A percentile compares a stretch with the other conserved stretches of the same genome.
These are phyloP conservation scores for Hydropsyche betteni DNA, from an alignment of 2,888 invertebrate genomes.

Conservation along the genomic window DNA sequence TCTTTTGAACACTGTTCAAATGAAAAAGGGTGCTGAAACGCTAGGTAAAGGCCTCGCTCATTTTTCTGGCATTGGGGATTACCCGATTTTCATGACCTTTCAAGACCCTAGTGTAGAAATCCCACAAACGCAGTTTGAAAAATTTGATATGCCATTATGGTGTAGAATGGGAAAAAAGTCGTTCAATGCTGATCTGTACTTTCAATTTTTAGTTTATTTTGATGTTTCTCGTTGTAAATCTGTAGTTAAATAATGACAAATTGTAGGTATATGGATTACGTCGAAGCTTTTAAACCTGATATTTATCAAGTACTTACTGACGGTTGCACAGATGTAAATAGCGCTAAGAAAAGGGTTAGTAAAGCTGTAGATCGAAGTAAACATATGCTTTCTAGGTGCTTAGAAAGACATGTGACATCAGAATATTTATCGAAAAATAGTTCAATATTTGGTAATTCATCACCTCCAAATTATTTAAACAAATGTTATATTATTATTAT, in stretches of 20 bases:
- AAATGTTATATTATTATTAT: slow-evolving; percentile 41
- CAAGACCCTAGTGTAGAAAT: slow-evolving; percentile 76
- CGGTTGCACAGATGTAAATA: slow-evolving; percentile 73
- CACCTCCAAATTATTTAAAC: not conserved
- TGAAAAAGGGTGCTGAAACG: slow-evolving; percentile 71
- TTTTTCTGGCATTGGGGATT: slow-evolving; percentile 66
- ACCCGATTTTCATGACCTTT: slow-evolving; percentile 65
- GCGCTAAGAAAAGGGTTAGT: slow-evolving; percentile 73
- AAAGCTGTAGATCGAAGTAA: slow-evolving; percentile 79
- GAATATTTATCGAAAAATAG: slow-evolving; percentile 59
- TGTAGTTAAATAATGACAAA: slow-evolving; percentile 4
- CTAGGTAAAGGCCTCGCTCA: slow-evolving; percentile 73
- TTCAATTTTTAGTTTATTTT: slow-evolving; percentile 21
- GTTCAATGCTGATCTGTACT: slow-evolving; percentile 69
- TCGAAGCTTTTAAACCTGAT: slow-evolving; percentile 82
- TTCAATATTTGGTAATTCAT: slow-evolving; percentile 61
- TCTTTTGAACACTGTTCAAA: slow-evolving; percentile 72
- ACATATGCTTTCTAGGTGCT: slow-evolving; percentile 73
- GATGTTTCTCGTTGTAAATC: slow-evolving; percentile 12
- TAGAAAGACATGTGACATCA: slow-evolving; percentile 71
- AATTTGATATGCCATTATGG: slow-evolving; percentile 78
- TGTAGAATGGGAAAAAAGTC: slow-evolving; percentile 78
- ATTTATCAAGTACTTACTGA: slow-evolving; percentile 85
- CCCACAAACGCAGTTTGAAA: slow-evolving; percentile 77
- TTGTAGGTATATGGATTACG: slow-evolving; percentile 76